A percentile compares a stretch with the other conserved stretches of the same genome.
Evolutionary conservation across 2,113 vertebrate species (phyloP).

Genomic region (Ginglymostoma cirratum): DNA sequence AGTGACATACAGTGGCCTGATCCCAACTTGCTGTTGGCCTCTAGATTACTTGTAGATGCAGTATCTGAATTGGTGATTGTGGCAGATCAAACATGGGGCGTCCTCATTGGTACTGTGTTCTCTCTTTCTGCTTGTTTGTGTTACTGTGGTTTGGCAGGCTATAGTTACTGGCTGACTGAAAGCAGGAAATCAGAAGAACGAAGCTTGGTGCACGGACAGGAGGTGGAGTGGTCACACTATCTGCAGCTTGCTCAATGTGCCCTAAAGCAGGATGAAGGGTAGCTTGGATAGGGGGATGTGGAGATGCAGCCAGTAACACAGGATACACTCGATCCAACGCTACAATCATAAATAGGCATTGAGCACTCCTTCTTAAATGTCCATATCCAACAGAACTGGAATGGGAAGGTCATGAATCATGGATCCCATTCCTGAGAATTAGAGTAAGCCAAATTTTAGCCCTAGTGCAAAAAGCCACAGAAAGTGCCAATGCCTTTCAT

Average conservation of each 20-base stretch:
- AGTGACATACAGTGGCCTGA: background rate
- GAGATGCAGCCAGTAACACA: background rate
- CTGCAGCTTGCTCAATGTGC: background rate
- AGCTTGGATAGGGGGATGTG: background rate
- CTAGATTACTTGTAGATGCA: background rate
- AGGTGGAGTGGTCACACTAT: background rate
- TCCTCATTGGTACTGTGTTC: background rate
- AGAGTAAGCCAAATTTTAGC: too few species aligned
- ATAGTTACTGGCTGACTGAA: background rate
- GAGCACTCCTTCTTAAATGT: background rate
- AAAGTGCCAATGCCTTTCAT: background rate
- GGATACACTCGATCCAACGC: background rate
- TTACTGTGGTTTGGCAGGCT: background rate
- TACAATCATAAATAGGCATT: background rate
- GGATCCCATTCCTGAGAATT: too few species aligned
- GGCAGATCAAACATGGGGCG: background rate
- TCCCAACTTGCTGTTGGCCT: background rate
- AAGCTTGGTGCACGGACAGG: background rate
- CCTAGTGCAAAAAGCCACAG: background rate
- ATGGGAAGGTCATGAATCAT: too few species aligned
- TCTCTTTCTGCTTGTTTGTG: background rate
- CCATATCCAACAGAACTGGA: background rate
- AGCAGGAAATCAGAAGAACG: background rate
- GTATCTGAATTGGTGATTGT: background rate
- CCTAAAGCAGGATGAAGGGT: background rate